Conservation (phyloP, 2,797 vertebrate species). For the Channa striata region DNA sequence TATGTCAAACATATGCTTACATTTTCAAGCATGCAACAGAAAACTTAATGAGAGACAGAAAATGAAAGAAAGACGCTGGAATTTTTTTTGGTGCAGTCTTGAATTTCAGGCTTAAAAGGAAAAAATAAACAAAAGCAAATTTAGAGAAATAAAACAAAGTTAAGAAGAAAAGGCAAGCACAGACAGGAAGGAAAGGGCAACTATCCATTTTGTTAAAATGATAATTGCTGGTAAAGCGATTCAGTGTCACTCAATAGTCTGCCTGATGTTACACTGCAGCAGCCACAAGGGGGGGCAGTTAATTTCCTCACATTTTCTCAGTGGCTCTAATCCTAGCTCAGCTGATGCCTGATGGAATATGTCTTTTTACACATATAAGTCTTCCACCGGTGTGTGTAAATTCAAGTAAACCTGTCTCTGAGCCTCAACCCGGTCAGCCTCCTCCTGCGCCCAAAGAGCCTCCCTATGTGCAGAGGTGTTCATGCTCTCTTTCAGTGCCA, state of each 20-base stretch:
- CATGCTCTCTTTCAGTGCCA: conserved; percentile 82
- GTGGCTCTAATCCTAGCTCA: neutral
- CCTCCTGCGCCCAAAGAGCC: conserved; percentile 82
- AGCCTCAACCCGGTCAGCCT: conserved; percentile 75
- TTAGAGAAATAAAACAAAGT: conserved; percentile 17
- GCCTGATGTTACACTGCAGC: conserved; percentile 28
- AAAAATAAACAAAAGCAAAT: conserved; percentile 18
- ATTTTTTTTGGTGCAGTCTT: conserved; percentile 17
- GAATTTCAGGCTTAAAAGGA: conserved; percentile 17
- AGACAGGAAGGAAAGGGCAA: conserved; percentile 10
- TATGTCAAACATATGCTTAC: conserved; percentile 46
- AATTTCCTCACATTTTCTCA: conserved; percentile 13
- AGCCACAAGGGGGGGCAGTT: conserved; percentile 68
- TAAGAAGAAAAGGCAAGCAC: conserved; percentile 6
- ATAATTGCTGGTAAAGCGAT: conserved; percentile 8
- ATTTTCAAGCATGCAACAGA: conserved; percentile 27
- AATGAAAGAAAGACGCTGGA: conserved; percentile 18
- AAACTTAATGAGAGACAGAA: conserved; percentile 30
- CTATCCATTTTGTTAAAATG: conserved; percentile 1
- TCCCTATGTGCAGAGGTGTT: conserved; percentile 83
- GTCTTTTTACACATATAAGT: conserved; percentile 11
- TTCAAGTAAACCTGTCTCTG: conserved; percentile 77
- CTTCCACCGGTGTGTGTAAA: conserved; percentile 16
- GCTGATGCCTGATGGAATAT: neutral
- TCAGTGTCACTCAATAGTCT: neutral